Conservation (phyloP, 2,797 vertebrate genomes). For the Euthynnus affinis region DNA sequence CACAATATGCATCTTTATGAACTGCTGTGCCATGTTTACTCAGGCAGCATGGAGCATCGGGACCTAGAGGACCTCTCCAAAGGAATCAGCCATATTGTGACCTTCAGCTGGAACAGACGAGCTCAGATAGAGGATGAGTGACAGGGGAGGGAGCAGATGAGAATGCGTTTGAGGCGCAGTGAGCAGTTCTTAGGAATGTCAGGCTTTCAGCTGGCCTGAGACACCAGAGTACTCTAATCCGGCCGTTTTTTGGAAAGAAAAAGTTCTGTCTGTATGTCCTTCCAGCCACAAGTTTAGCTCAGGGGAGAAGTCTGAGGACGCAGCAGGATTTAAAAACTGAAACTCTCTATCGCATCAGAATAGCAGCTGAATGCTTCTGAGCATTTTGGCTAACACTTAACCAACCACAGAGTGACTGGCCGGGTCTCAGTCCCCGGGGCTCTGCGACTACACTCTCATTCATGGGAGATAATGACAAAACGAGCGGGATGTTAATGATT, state of each 20-base stretch:
- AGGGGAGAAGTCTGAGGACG: conserved; percentile 5
- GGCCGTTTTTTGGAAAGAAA: not conserved
- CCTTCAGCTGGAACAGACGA: conserved; percentile 68
- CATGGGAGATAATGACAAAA: conserved; percentile 56
- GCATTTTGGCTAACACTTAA: conserved; percentile 41
- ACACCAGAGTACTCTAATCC: not conserved
- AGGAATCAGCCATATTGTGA: conserved; percentile 67
- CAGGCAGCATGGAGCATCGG: conserved; percentile 47
- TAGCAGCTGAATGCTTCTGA: conserved; percentile 54
- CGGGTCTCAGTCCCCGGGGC: conserved; percentile 29
- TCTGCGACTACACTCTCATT: conserved; percentile 27
- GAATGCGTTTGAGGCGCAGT: conserved; percentile 39
- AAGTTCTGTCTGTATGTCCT: conserved; percentile 33
- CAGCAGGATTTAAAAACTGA: conserved; percentile 32
- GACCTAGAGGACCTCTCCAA: conserved; percentile 58
- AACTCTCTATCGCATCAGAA: conserved; percentile 33
- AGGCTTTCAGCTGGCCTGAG: conserved; percentile 26
- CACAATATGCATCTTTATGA: conserved; percentile 69
- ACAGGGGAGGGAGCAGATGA: conserved; percentile 67
- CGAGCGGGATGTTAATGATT: conserved; percentile 53
- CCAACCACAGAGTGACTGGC: conserved; percentile 44
- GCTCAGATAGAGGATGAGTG: conserved; percentile 61
- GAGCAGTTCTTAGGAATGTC: conserved; percentile 41
- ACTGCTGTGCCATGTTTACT: conserved; percentile 73
- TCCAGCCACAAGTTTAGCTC: conserved; percentile 30